These are phyloP conservation scores for Turdus rufiventris DNA, from an alignment of 2,113 vertebrate genomes.

Conservation along the genomic window DNA sequence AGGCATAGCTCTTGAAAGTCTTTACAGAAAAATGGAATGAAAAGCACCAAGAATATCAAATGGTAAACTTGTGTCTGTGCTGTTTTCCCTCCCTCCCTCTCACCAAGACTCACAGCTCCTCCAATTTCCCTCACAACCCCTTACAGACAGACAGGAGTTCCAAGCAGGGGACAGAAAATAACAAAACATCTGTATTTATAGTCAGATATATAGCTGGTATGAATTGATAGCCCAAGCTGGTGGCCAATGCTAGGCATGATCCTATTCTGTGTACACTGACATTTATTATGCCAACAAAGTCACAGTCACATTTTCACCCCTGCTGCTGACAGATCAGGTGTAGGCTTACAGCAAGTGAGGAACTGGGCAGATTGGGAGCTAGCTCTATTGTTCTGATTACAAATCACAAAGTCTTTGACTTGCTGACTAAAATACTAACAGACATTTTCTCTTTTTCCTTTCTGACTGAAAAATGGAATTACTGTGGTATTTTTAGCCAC, in stretches of 20 bases:
- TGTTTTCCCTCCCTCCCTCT: background rate
- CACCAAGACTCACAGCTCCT: background rate
- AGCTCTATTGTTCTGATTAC: background rate
- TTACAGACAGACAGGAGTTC: background rate
- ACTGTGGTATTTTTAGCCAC: conserved; percentile 1
- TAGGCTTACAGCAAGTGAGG: background rate
- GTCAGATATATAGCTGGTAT: background rate
- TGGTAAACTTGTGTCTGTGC: background rate
- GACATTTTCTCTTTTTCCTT: background rate
- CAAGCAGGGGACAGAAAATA: background rate
- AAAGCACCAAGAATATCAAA: background rate
- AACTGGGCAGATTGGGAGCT: background rate
- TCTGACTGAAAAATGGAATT: background rate
- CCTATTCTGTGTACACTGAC: background rate
- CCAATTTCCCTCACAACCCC: background rate
- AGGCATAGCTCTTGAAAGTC: background rate
- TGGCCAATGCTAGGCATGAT: background rate
- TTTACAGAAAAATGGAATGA: background rate
- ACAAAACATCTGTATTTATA: background rate
- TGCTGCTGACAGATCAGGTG: background rate
- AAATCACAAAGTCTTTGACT: background rate
- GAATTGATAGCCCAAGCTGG: background rate
- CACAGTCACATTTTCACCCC: background rate
- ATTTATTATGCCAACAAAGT: background rate
- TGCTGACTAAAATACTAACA: background rate